Evolutionary conservation across 2,113 vertebrate species (phyloP).

Genomic region (Dipodomys merriami): DNA sequence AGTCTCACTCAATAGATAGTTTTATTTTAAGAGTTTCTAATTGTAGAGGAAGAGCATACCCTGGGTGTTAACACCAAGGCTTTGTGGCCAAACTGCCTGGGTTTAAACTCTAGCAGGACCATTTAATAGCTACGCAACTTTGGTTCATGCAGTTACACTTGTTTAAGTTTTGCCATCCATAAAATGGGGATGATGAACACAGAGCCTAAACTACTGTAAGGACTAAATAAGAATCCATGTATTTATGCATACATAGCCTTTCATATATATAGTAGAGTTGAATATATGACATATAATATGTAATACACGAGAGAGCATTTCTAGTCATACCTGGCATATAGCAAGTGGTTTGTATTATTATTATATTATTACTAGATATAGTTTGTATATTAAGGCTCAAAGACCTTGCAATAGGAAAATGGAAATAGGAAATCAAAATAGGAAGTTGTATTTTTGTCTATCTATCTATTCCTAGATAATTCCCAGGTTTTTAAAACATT

Average conservation of each 20-base stretch:
- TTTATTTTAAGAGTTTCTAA: neutral
- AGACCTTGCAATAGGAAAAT: neutral
- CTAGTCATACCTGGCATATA: neutral
- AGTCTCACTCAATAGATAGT: neutral
- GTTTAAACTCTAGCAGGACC: neutral
- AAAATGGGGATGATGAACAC: neutral
- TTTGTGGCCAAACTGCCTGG: neutral
- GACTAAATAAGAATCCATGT: neutral
- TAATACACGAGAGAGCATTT: neutral
- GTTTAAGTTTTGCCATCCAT: neutral
- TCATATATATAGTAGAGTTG: neutral
- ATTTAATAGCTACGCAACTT: neutral
- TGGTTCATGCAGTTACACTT: neutral
- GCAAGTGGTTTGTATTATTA: conserved; percentile 19
- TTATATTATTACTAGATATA: neutral
- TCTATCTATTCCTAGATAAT: neutral
- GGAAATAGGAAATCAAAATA: neutral
- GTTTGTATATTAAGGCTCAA: neutral
- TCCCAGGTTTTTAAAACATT: neutral
- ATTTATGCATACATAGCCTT: neutral
- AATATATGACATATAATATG: neutral
- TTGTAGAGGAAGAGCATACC: neutral
- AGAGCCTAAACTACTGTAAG: neutral
- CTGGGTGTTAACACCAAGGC: neutral
- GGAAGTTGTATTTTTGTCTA: conserved; percentile 32